Evolutionary conservation across 2,113 vertebrate genomes (phyloP).

Genomic region (Hepsetus odoe): DNA sequence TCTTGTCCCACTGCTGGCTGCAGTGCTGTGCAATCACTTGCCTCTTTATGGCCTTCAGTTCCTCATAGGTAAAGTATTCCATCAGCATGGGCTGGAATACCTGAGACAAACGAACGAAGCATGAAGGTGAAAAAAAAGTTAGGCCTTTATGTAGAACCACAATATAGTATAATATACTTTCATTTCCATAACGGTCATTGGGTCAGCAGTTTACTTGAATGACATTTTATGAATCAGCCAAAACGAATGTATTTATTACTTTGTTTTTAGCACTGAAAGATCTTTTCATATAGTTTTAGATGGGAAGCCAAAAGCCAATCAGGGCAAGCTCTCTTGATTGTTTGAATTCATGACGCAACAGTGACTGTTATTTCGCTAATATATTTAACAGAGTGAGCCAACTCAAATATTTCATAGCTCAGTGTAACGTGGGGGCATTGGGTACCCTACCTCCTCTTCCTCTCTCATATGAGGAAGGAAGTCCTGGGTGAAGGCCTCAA

Average conservation of each 20-base stretch:
- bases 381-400: background rate
- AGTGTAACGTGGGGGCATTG: background rate
- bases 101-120: slow-evolving; percentile 66
- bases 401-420: background rate
- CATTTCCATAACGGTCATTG: too few relatives aligned
- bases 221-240: too few relatives aligned
- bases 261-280: too few relatives aligned
- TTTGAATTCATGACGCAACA: too few relatives aligned
- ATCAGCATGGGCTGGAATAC: slow-evolving; percentile 99
- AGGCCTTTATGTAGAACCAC: background rate
- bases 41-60: slow-evolving; percentile 97
- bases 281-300: too few relatives aligned
- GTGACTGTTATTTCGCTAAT: too few relatives aligned
- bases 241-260: too few relatives aligned
- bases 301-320: too few relatives aligned
- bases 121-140: background rate
- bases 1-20: slow-evolving; percentile 78
- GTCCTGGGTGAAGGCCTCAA: slow-evolving; percentile 97
- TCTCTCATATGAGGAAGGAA: slow-evolving; percentile 99
- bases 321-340: too few relatives aligned
- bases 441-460: slow-evolving; percentile 88
- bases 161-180: too few relatives aligned
- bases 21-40: slow-evolving; percentile 95
- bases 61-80: slow-evolving; percentile 98
- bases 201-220: too few relatives aligned